Evolutionary conservation across 2,113 vertebrate genomes (phyloP), one percentile per base, ranked within the genome.

Genomic region (Hemicordylus capensis): DNA sequence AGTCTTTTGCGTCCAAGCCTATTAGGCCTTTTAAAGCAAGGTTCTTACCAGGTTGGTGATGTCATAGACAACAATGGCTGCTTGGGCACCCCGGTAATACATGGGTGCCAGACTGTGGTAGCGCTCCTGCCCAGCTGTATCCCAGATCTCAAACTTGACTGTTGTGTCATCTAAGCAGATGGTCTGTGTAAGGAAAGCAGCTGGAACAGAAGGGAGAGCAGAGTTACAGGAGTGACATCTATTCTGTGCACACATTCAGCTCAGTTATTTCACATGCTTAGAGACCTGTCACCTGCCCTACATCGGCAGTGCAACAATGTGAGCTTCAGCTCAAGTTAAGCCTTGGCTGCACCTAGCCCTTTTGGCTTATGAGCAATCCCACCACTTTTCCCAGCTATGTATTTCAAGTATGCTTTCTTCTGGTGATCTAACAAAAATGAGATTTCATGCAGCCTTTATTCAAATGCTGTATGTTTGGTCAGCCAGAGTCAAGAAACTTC

Each of bases 141-240:
- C 99, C 99, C 99, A 99, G 91, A 99, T 99, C 92, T 99, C 99
- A 95, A 99, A 99, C 96, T 99, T 99, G 90, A 99, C 99, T 3
- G 99, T 99, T 91, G 98, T 99, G 89, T 99, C 98, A 63, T 99
- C 99, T 97, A 99, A 95, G 93, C 99, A 99, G 95, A 99, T 98
- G 0, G 99, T 99, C 97, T 99, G 99, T 91, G 99, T 99, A 91
- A 99, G 97, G 96, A 99, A 99, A 94, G 99, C 99, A 92, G 99
- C 99, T 99, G 96, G 7, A 94, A 90, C 91, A 63, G 93, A 90
- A 73, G 51, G 1, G 2, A 0, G 22, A 1, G 2, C 54, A 74
- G 42, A 15, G 42, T 80, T 61, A 79, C 12, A 42, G 15, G 10
- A 80, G 31, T 7, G 22, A 80, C 37, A 74, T 37, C 4, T 14